Evolutionary conservation across 2,113 vertebrate genomes (phyloP).

Genomic region (Pteruthius melanotis): DNA sequence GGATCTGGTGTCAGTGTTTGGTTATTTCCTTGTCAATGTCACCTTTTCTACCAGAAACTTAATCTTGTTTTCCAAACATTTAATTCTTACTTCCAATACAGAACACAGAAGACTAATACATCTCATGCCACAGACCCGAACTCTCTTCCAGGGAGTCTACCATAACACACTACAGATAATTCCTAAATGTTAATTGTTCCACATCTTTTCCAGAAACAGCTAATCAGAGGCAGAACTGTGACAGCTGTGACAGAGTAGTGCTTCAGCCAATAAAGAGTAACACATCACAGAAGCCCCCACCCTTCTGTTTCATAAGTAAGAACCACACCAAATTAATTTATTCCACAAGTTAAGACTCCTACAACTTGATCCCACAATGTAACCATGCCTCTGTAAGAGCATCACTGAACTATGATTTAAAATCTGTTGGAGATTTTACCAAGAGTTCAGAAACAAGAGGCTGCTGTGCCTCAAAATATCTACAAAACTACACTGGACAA

Average conservation of each 20-base stretch:
- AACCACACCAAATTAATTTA: background rate
- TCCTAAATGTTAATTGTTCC: background rate
- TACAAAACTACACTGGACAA: background rate
- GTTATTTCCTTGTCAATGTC: background rate
- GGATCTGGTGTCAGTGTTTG: background rate
- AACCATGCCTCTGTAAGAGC: background rate
- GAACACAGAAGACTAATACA: background rate
- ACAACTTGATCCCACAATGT: background rate
- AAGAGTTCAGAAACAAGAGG: background rate
- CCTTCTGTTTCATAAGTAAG: background rate
- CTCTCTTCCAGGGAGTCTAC: background rate
- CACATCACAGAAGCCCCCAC: background rate
- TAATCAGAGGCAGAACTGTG: background rate
- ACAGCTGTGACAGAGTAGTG: background rate
- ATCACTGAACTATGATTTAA: background rate
- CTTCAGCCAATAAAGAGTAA: background rate
- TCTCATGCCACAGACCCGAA: background rate
- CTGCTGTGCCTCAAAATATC: background rate
- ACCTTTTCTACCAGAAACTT: background rate
- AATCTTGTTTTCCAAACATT: background rate
- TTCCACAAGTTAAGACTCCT: background rate
- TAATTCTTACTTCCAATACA: background rate
- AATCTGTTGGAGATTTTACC: background rate
- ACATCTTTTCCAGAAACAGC: background rate
- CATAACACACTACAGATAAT: background rate